Evolutionary conservation across 1,140 invertebrate genomes (phyloP), one percentile per base, ranked within the genome.

Genomic region (Armadillidium nasatum): DNA sequence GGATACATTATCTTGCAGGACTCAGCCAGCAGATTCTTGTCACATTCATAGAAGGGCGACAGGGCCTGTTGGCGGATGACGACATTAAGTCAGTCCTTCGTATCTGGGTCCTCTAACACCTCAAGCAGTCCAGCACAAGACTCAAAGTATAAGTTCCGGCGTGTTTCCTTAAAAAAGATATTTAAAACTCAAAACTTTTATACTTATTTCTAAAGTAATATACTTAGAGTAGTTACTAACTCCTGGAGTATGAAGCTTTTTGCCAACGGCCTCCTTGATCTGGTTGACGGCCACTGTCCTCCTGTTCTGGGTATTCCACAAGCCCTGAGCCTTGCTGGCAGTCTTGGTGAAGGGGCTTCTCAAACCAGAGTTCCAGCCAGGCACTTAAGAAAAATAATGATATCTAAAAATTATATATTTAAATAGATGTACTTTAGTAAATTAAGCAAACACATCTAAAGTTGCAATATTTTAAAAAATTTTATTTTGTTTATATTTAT

Each of bases 61-160:
- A 71, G 71, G 71, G 11, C 44, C 46, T n/a, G 45, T 19, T 76
- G 50, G 43, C 45, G n/a, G 50, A 74, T 46, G 21, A 76, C 9
- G 33, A 74, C 44, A 19, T 73, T 74, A 15, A 76, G 70, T 44
- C 43, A 19, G 13, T 54, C 50, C 33, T 76, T 76, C 70, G 76
- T 76, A 3, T 22, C 69, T 1, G 69, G 21, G 2, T 11, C 22
- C 11, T 76, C 46, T 19, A 76, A 44, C 44, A 76, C 33, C 23
- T 76, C 33, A n/a, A 15, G 71, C n/a, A 76, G 21, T 33, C 75
- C 45, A 45, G 33, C 72, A 44, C 71, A 46, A 68, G 72, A 72
- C 44, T 33, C 75, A 70, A 50, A 76, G 70, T 74, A 60, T 10
- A 4, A 75, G 71, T 76, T 74, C n/a, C 75, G 75, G 70, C 50